Base-by-base conservation (phyloP, 2,113 vertebrate species). In the Xiphophorus couchianus region DNA sequence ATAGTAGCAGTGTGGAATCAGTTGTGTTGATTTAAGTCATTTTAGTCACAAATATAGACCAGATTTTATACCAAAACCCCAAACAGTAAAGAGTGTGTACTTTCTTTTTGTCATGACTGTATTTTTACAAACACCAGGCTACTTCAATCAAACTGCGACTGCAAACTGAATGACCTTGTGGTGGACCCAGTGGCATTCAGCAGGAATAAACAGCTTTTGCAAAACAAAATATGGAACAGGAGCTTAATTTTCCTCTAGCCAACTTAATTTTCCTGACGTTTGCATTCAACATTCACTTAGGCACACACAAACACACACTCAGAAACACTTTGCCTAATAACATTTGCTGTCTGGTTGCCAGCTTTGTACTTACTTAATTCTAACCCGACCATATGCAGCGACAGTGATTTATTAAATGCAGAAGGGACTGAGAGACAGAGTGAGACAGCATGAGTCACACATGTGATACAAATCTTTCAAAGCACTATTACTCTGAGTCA, bases 351-450 rank as follows among this genome's bases (percentile, higher is more conserved):
- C 69, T 65, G 65, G 66, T 87, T 91, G 90, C 92, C 91, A 93
- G 87, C 80, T 84, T 84, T 78, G 76, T 86, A 89, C 85, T 90
- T 86, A 89, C 81, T 87, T 88, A 88, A 86, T 91, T 85, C 83
- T 87, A 75, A 66, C 75, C 82, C 68, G 86, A 91, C 84, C 65
- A 70, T 76, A 87, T 70, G 73, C 63, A 78, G 71, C 27, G 5
- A 71, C 48, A 68, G 78, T 84, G 80, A 92, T 91, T 82, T 80
- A 71, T 84, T 81, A 89, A 88, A 90, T 82, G 86, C 66, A 77
- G 74, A 64, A 48, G 39, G 51, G 39, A 35, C 66, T 13, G 81
- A 75, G 71, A 30, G 73, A 75, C 70, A 77, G 61, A 88, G 72
- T 64, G 75, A 86, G 77, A 78, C 67, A 77, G 77, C n/a, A 71